Evolutionary conservation across 1,140 invertebrate species (phyloP).

Genomic region (Akabosia matsudoensis): DNA sequence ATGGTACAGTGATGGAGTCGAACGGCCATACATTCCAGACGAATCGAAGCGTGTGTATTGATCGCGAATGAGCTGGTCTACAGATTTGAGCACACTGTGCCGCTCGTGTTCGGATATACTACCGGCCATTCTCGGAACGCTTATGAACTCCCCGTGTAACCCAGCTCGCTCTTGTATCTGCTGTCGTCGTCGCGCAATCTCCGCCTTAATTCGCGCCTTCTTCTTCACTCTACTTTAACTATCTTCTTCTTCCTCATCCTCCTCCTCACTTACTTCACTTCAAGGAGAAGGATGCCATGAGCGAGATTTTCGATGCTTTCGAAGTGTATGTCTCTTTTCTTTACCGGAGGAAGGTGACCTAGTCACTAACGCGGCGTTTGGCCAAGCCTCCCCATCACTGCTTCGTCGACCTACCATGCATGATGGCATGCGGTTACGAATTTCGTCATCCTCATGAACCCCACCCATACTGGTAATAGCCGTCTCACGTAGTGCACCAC

Average conservation of each 20-base stretch:
- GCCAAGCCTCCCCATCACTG: conserved; percentile 52
- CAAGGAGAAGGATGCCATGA: conserved; percentile 62
- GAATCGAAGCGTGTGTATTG: conserved; percentile 45
- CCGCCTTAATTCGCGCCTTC: conserved; percentile 62
- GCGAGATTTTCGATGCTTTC: conserved; percentile 54
- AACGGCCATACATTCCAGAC: conserved; percentile 24
- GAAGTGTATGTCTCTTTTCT: conserved; percentile 45
- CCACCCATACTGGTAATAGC: conserved; percentile 53
- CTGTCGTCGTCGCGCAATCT: conserved; percentile 61
- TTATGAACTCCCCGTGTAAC: conserved; percentile 59
- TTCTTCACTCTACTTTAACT: conserved; percentile 58
- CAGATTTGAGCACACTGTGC: conserved; percentile 56
- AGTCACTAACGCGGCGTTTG: conserved; percentile 32
- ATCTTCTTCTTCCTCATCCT: conserved; percentile 56
- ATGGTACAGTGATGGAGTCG: conserved; percentile 11
- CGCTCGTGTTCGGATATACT: conserved; percentile 50
- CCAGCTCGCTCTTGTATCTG: conserved; percentile 63
- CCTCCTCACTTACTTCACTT: conserved; percentile 56
- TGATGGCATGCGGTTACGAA: conserved; percentile 44
- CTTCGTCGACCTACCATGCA: conserved; percentile 50
- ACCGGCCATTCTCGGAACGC: conserved; percentile 55
- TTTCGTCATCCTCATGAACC: conserved; percentile 45
- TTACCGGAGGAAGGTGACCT: conserved; percentile 26
- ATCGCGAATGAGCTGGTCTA: conserved; percentile 56
- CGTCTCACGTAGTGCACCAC: conserved; percentile 53